Conservation (phyloP, 2,888 invertebrate genomes). For the Xestobium rufovillosum region DNA sequence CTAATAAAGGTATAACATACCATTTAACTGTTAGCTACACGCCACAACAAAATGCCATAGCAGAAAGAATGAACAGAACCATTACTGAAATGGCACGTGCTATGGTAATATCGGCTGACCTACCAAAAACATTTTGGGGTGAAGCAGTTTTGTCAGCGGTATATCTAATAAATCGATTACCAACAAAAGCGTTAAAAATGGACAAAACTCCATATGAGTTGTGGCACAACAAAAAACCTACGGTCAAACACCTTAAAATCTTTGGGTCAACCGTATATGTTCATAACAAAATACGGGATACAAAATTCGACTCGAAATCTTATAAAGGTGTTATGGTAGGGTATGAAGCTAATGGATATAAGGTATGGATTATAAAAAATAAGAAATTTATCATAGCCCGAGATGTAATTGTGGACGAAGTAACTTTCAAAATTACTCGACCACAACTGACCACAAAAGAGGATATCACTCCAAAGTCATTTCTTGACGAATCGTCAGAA, state of each 20-base stretch:
- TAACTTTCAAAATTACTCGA: no score
- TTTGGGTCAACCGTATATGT: no score
- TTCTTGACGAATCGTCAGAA: no score
- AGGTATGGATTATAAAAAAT: constrained; percentile 29
- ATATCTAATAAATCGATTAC: constrained; percentile 19
- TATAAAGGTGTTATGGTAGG: constrained; percentile 33
- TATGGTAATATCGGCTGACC: constrained; percentile 24
- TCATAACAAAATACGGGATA: constrained; percentile 31
- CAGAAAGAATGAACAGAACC: constrained; percentile 15
- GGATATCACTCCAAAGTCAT: no score
- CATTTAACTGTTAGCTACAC: constrained; percentile 16
- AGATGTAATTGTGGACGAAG: constrained; percentile 33
- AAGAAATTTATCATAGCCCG: constrained; percentile 28
- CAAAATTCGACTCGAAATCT: constrained; percentile 34
- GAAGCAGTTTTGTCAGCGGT: constrained; percentile 22
- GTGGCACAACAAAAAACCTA: no score
- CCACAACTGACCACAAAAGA: no score
- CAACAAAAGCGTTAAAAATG: constrained; percentile 23
- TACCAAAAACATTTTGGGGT: constrained; percentile 34
- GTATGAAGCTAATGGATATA: constrained; percentile 34
- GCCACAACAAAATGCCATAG: constrained; percentile 20
- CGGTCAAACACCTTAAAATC: no score
- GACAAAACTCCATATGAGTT: no score
- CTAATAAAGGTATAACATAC: constrained; percentile 17
- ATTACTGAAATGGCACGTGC: constrained; percentile 26